A percentile compares a stretch with the other conserved stretches of the same genome.
Evolutionary conservation across 2,888 invertebrate genomes (phyloP).

Genomic region (Nemoura dubitans): DNA sequence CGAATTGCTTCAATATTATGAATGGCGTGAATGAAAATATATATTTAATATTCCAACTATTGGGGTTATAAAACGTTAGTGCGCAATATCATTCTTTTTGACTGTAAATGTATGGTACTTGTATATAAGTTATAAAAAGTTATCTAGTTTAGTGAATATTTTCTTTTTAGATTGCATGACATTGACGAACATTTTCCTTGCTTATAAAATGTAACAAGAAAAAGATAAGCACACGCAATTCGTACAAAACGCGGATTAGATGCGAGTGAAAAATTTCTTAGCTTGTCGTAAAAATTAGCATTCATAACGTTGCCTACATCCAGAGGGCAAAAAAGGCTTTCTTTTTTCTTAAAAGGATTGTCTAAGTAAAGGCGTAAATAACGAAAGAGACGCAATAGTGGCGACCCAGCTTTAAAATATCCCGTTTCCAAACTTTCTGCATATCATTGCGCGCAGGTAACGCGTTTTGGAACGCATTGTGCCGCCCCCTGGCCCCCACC

Average conservation of each 20-base stretch:
- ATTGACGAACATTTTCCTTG: slow-evolving; percentile 23
- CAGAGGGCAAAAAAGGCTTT: not conserved
- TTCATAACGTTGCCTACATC: slow-evolving; percentile 23
- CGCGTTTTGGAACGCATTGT: not conserved
- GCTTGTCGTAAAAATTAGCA: slow-evolving; percentile 15
- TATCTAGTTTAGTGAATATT: slow-evolving; percentile 3
- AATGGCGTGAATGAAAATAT: not conserved
- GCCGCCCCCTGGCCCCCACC: not conserved
- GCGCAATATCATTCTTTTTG: not conserved
- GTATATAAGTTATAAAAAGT: not conserved
- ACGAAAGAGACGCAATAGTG: not conserved
- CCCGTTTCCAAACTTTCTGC: not conserved
- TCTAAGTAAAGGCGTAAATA: slow-evolving; percentile 8
- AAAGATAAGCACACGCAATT: slow-evolving; percentile 15
- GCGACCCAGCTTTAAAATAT: not conserved
- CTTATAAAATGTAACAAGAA: slow-evolving; percentile 8
- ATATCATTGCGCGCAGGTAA: not conserved
- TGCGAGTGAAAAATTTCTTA: slow-evolving; percentile 29
- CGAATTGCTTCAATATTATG: not conserved
- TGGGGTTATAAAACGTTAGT: not conserved
- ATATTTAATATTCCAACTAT: not conserved
- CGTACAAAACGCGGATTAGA: slow-evolving; percentile 22
- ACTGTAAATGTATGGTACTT: not conserved
- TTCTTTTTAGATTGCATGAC: slow-evolving; percentile 14
- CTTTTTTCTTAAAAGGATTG: slow-evolving; percentile 13